Percentiles rank a stretch among this genome's conserved stretches.
These are phyloP conservation scores for Columba livia DNA, from an alignment of 2,113 vertebrate genomes.

Conservation along the genomic window DNA sequence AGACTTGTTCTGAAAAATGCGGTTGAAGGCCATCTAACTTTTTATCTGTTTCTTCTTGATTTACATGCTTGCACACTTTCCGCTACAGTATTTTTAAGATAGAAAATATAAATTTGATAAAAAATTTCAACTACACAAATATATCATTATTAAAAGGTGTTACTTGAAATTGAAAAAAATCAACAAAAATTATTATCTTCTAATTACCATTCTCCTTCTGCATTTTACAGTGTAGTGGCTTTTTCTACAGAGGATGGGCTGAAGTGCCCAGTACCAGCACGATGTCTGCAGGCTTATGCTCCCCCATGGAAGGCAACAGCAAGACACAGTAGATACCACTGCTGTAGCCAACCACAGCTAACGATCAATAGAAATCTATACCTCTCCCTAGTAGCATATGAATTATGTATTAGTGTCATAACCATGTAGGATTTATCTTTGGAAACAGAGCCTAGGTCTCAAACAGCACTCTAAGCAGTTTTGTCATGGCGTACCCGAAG, in stretches of 20 bases:
- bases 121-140: not conserved
- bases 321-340: not conserved
- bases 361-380: constrained; percentile 54
- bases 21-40: not conserved
- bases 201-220: not conserved
- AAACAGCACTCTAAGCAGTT: not conserved
- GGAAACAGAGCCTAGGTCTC: not conserved
- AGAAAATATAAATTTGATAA: not conserved
- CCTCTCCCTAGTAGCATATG: not conserved
- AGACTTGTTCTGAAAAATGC: not conserved
- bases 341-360: not conserved
- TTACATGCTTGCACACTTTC: not conserved
- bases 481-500: not conserved
- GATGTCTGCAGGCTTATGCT: not conserved
- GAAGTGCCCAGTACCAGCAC: not conserved
- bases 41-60: not conserved
- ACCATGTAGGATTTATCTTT: not conserved
- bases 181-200: not conserved
- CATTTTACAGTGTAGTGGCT: not conserved
- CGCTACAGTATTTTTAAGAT: not conserved
- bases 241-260: not conserved
- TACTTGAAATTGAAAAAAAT: not conserved
- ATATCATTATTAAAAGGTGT: not conserved
- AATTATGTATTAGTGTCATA: constrained; percentile 23
- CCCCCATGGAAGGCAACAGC: not conserved